A percentile compares a stretch with the other conserved stretches of the same genome.
Conservation (phyloP, 2,797 vertebrate genomes). For the Anolis apletophallus region DNA sequence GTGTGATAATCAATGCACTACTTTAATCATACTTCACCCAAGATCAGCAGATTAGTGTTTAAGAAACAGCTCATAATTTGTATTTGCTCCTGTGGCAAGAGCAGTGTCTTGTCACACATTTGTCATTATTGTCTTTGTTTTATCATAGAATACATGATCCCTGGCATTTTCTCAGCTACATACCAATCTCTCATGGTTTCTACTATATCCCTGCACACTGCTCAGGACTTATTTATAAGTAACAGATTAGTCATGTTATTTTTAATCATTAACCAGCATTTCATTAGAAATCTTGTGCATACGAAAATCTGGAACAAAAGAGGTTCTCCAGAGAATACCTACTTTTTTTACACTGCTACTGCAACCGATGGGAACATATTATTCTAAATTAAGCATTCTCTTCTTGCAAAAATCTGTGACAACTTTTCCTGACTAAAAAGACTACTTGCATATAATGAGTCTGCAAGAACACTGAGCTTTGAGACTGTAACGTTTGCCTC, state of each 20-base stretch:
- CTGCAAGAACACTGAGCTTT: slow-evolving; percentile 2
- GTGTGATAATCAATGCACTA: background rate
- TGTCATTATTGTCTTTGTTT: background rate
- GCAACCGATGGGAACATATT: background rate
- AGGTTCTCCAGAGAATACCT: background rate
- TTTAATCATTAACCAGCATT: background rate
- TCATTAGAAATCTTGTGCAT: background rate
- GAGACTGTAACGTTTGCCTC: background rate
- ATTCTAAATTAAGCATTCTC: background rate
- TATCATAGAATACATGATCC: background rate
- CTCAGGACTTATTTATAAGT: background rate
- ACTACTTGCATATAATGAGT: background rate
- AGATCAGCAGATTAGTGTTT: background rate
- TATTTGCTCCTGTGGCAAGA: background rate
- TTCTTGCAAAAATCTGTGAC: background rate
- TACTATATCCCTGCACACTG: background rate
- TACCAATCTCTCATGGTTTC: background rate
- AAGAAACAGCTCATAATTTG: background rate
- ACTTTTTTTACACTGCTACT: background rate
- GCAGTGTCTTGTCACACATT: background rate
- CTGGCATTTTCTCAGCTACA: background rate
- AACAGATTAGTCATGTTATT: background rate
- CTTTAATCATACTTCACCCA: background rate
- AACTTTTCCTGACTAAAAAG: background rate
- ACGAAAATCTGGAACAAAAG: background rate